These are phyloP conservation scores for Acrobeloides nanus DNA, from an alignment of 2,888 invertebrate genomes.

Conservation along the genomic window DNA sequence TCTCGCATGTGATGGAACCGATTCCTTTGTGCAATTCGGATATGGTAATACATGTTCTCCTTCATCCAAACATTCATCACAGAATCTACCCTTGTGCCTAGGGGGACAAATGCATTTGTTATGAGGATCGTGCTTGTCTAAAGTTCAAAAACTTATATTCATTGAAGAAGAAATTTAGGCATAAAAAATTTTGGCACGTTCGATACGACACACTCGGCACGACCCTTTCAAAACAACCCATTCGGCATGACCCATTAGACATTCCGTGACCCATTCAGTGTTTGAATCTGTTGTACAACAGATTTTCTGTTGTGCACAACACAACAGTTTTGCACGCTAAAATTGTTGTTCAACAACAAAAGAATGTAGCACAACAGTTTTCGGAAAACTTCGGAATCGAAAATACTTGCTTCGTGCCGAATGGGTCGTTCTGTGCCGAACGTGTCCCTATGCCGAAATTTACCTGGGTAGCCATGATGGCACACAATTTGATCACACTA, in stretches of 20 bases:
- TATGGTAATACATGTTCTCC: conserved; percentile 24
- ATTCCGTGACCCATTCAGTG: no score
- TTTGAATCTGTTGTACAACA: no score
- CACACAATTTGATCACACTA: conserved; percentile 46
- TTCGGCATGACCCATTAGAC: no score
- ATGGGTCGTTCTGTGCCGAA: no score
- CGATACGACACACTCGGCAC: neutral
- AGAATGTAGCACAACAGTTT: no score
- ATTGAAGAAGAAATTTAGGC: neutral
- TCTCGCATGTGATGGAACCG: conserved; percentile 20
- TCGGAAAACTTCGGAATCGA: no score
- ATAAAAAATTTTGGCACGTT: neutral
- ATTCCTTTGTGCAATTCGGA: conserved; percentile 28
- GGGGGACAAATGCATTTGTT: conserved; percentile 37
- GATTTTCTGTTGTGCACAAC: no score
- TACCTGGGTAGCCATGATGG: conserved; percentile 37
- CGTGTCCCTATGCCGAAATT: conserved; percentile 8
- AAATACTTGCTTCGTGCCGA: no score
- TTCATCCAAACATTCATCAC: conserved; percentile 31
- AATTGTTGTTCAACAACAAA: no score
- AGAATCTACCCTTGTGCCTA: conserved; percentile 36
- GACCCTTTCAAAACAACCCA: no score
- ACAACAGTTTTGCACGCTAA: no score
- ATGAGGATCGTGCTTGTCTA: conserved; percentile 11
- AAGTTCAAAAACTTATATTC: neutral